phyloP scores from a whole-genome alignment of 2,797 vertebrate species.

The Microctenopoma steveboyesi region DNA sequence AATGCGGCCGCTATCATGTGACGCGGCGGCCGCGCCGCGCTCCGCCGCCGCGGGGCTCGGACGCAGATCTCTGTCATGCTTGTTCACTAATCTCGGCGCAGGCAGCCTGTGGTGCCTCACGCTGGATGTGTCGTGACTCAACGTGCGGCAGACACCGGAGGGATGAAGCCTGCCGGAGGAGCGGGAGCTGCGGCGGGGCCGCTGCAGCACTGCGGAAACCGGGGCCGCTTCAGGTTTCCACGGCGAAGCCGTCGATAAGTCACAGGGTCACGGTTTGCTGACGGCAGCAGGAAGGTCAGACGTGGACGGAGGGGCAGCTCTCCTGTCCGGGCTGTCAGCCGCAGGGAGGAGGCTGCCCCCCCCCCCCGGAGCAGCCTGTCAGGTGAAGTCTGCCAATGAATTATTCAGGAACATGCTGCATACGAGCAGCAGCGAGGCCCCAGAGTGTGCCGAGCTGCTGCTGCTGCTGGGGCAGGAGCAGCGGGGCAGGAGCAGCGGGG shows the following conservation, averaged over 20 bases:
- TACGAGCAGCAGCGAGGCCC: slow-evolving; percentile 58
- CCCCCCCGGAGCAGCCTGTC: slow-evolving; percentile 60
- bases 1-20: too few species aligned
- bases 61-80: too few species aligned
- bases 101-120: too few species aligned
- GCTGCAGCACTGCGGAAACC: slow-evolving; percentile 70
- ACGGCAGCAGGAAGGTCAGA: slow-evolving; percentile 75
- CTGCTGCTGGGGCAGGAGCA: slow-evolving; percentile 41
- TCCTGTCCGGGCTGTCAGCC: slow-evolving; percentile 46
- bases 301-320: slow-evolving; percentile 41
- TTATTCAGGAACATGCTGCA: slow-evolving; percentile 76
- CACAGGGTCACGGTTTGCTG: slow-evolving; percentile 71
- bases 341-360: slow-evolving; percentile 52
- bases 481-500: too few species aligned
- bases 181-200: slow-evolving; percentile 9
- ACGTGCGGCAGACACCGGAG: slow-evolving; percentile 15
- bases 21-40: too few species aligned
- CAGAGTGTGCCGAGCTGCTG: slow-evolving; percentile 48
- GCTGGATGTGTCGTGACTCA: slow-evolving; percentile 6
- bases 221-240: slow-evolving; percentile 56
- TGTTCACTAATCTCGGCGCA: too few species aligned
- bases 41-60: too few species aligned
- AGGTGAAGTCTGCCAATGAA: slow-evolving; percentile 76
- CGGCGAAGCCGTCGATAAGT: slow-evolving; percentile 62
- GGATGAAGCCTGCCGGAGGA: slow-evolving; percentile 5